Evolutionary conservation across 2,888 invertebrate genomes (phyloP), one percentile per base, ranked within the genome.

Genomic region (Tetragonisca angustula): DNA sequence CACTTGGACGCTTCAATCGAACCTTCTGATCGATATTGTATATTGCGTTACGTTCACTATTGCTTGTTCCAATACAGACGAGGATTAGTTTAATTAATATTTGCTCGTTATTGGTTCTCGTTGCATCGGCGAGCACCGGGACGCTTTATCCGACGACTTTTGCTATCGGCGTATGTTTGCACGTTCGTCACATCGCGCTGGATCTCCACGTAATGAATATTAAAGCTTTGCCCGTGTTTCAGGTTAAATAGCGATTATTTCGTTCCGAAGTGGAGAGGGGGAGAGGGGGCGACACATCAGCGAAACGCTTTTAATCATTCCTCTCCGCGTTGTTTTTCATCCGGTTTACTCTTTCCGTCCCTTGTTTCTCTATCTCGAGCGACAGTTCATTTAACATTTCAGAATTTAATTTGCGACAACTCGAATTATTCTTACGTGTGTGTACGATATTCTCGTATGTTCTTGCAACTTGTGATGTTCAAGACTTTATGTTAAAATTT

Each of bases 61-160:
- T 21, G 21, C 21, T 2, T 64, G 64, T 54, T n/a, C 21, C 52
- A n/a, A 36, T 27, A 27, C 67, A 2, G 4, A 5, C 13, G 4
- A 59, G 52, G 50, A 15, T 32, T 59, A 64, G 56, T 76, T 70
- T 76, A 80, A 80, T 80, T 80, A 80, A 76, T 70, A 80, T 59
- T 71, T 79, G 75, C 70, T 79, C 75, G 75, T 75, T 76, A 71
- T 76, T 65, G 59, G 49, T 11, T 54, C 36, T 62, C 64, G 24
- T 43, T 69, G 54, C 24, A 50, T 19, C 27, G 62, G n/a, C 69
- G 43, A 43, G 43, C 43, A 43, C 43, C 43, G 43, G 11, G 43
- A 43, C 43, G 43, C 9, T 69, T 74, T 52, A 54, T 69, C n/a
- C 62, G 17, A 17, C 71, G 54, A 76, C 49, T 75, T 69, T 79